Evolutionary conservation across 2,113 vertebrate species (phyloP).

Genomic region (Terrapene triunguis): DNA sequence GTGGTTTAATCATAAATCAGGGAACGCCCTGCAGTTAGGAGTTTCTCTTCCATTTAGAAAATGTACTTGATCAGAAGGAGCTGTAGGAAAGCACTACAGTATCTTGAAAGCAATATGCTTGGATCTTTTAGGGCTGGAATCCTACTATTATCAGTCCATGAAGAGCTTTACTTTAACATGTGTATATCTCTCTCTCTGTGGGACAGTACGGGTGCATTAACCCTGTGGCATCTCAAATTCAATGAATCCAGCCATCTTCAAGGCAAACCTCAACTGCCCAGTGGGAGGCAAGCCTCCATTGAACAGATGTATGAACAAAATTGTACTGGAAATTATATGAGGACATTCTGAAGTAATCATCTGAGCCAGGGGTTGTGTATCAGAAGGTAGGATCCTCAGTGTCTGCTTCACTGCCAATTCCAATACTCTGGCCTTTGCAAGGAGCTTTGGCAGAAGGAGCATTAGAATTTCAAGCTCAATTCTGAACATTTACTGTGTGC

Average conservation of each 20-base stretch:
- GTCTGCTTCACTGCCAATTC: not conserved
- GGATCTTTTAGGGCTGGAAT: not conserved
- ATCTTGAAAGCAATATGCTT: not conserved
- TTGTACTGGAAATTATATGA: not conserved
- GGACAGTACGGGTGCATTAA: not conserved
- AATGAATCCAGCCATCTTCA: not conserved
- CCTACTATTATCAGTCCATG: slow-evolving; percentile 26
- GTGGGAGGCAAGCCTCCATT: not conserved
- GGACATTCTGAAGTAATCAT: not conserved
- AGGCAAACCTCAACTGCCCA: not conserved
- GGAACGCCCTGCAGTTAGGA: not conserved
- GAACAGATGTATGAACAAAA: not conserved
- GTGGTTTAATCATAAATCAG: not conserved
- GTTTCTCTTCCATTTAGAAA: not conserved
- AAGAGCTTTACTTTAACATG: slow-evolving; percentile 21
- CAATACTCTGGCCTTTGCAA: not conserved
- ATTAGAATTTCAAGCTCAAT: not conserved
- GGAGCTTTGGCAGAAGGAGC: not conserved
- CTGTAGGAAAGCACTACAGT: not conserved
- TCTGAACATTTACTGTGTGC: not conserved
- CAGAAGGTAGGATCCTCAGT: not conserved
- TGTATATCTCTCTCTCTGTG: not conserved
- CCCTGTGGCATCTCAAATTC: not conserved
- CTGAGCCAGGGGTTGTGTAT: not conserved
- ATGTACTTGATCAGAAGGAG: not conserved